These are phyloP conservation scores for Panzeria rudis DNA, from an alignment of 2,888 invertebrate species.

Conservation along the genomic window DNA sequence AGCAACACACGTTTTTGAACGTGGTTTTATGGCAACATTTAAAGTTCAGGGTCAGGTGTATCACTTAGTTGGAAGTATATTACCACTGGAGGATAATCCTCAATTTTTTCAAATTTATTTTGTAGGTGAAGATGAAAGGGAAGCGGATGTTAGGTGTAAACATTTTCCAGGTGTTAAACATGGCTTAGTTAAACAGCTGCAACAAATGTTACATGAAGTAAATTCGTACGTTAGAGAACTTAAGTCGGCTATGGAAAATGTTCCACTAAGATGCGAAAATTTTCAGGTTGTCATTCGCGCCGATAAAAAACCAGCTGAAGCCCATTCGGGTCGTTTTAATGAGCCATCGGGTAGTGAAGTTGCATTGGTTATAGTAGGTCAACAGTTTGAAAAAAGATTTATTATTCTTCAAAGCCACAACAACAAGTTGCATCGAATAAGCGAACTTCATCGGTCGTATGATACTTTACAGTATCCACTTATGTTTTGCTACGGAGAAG, in stretches of 20 bases:
- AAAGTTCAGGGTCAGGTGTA: constrained; percentile 3
- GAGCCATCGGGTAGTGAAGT: constrained; percentile 22
- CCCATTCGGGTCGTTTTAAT: constrained; percentile 16
- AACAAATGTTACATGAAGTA: constrained; percentile 10
- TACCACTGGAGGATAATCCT: neutral
- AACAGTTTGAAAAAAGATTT: constrained; percentile 1
- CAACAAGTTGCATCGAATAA: constrained; percentile 29
- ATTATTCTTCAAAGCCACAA: constrained; percentile 29
- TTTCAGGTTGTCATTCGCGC: constrained; percentile 15
- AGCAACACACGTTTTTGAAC: neutral
- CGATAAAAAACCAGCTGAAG: neutral
- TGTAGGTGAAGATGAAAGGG: constrained; percentile 8
- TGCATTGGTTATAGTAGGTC: constrained; percentile 21
- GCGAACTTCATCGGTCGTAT: constrained; percentile 30
- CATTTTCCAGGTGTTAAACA: constrained; percentile 10
- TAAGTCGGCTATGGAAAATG: constrained; percentile 19
- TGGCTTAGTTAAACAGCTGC: neutral
- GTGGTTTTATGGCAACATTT: neutral
- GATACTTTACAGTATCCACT: constrained; percentile 40
- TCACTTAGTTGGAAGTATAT: constrained; percentile 17
- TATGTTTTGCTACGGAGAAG: constrained; percentile 37
- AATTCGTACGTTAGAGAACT: neutral
- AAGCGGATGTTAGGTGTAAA: neutral
- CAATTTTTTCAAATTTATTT: constrained; percentile 49
- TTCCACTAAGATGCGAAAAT: neutral